Evolutionary conservation across 92 coral and sea anemone species (phyloP), one percentile per base, ranked within the genome.

Genomic region (Blastomussa wellsi): DNA sequence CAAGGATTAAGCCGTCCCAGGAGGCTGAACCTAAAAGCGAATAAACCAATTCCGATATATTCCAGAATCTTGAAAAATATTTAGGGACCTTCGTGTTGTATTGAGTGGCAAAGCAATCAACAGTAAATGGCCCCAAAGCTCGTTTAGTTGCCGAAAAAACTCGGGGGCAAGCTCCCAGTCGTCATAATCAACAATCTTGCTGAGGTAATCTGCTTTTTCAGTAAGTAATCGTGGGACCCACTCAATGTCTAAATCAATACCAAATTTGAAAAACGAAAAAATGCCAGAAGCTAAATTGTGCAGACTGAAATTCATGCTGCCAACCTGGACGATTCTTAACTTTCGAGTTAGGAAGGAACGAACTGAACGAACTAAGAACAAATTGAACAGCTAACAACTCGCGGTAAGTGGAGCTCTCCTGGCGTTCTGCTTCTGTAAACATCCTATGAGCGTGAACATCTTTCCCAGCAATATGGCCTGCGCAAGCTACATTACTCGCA

Each of bases 91-190:
- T 82, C 41, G 65, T 36, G 83, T 87, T 86, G 74, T 82, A 74
- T 59, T 69, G 84, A 67, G 78, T 82, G 76, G 94, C 92, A 78
- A 91, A 88, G 42, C 86, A 88, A 42, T 90, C 86, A 41, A 83
- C 68, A 6, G 86, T 82, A 49, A 75, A 79, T 13, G 87, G 89
- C 29, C 86, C 84, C 88, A 84, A 36, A 64, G 82, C 37, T 37
- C 72, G 59, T 84, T 62, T 59, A 84, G 59, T 53, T 59, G 72
- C 33, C 33, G 79, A 57, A 74, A 74, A 29, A 85, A 47, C 64
- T 39, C 72, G 26, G 69, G 82, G 19, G 74, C 69, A 55, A 84
- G 80, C n/a, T 33, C 39, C 89, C 92, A 85, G 33, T 86, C 86
- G 35, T 64, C 89, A 59, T 73, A 82, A 41, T 83, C 76, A n/a